Base-by-base conservation (phyloP, 2,888 invertebrate genomes). In the Thyatira batis region DNA sequence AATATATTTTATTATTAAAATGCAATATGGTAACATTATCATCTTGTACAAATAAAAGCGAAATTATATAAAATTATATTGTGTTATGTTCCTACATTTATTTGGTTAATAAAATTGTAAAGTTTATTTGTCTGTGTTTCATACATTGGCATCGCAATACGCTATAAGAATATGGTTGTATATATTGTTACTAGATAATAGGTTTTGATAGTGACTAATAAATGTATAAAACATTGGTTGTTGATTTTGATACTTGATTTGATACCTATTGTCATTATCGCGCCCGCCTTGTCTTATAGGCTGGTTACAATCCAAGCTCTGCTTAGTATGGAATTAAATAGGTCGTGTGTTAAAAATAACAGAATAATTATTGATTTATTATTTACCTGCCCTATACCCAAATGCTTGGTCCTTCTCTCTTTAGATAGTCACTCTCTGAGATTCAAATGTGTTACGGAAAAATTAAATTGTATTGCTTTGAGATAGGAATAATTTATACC, bases 121-220 rank as follows among this genome's bases (percentile, higher is more conserved):
- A 11, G n/a, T n/a, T n/a, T 39, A 8, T 17, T 39, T 17, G 33
- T 33, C 28, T 11, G 10, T 28, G 6, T 9, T 28, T 11, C 28
- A 1, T 30, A n/a, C 17, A 39, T 39, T 39, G 33, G 33, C 33
- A 21, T 30, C 13, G 30, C 30, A n/a, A 49, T 33, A 33, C 5
- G 5, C 33, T 67, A 61, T 67, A 58, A 55, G 58, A 65, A 56
- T 67, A 67, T 69, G 65, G 65, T 76, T 80, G 76, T 82, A 73
- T 78, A 76, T 77, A 76, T 74, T 75, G 76, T 77, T 77, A 71
- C 33, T 72, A 70, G 58, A 50, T 45, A 51, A 54, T 59, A 61
- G 60, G 65, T 68, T 67, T 76, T 77, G 60, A 73, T 75, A 78
- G 75, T 60, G 55, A 70, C 69, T 8, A 76, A 80, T 82, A 82